Evolutionary conservation across 2,888 invertebrate genomes (phyloP).

Genomic region (Drosophila formosana): DNA sequence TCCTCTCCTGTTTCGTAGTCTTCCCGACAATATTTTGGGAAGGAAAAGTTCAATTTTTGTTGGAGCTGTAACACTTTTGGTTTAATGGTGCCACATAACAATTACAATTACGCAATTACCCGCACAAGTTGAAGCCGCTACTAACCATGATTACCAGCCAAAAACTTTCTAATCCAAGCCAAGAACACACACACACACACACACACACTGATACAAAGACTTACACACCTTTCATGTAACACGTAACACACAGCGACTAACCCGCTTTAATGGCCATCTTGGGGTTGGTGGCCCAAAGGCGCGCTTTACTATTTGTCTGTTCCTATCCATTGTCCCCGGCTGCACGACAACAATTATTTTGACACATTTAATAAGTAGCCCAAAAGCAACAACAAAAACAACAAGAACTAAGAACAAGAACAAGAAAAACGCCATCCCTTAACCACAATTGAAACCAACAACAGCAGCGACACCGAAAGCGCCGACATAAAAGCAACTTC

Average conservation of each 20-base stretch:
- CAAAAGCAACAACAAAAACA: constrained; percentile 35
- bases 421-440: constrained; percentile 59
- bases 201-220: constrained; percentile 13
- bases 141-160: constrained; percentile 46
- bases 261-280: constrained; percentile 40
- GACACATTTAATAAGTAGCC: constrained; percentile 69
- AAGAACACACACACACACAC: constrained; percentile 17
- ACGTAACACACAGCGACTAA: constrained; percentile 40
- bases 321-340: constrained; percentile 53
- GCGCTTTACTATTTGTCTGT: constrained; percentile 22
- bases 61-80: constrained; percentile 48
- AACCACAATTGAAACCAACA: constrained; percentile 68
- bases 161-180: constrained; percentile 21
- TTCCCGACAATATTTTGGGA: constrained; percentile 8
- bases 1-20: background rate
- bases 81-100: constrained; percentile 52
- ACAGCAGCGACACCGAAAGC: constrained; percentile 90
- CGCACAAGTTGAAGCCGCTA: constrained; percentile 36
- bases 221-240: constrained; percentile 39
- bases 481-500: constrained; percentile 86
- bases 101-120: constrained; percentile 60
- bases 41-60: constrained; percentile 23
- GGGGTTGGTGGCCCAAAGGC: constrained; percentile 19
- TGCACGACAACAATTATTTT: constrained; percentile 75
- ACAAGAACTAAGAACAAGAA: constrained; percentile 33